Percentiles rank a stretch among this genome's conserved stretches.
phyloP scores from a whole-genome alignment of 2,113 vertebrate genomes.

The Chamaetylas fuelleborni region DNA sequence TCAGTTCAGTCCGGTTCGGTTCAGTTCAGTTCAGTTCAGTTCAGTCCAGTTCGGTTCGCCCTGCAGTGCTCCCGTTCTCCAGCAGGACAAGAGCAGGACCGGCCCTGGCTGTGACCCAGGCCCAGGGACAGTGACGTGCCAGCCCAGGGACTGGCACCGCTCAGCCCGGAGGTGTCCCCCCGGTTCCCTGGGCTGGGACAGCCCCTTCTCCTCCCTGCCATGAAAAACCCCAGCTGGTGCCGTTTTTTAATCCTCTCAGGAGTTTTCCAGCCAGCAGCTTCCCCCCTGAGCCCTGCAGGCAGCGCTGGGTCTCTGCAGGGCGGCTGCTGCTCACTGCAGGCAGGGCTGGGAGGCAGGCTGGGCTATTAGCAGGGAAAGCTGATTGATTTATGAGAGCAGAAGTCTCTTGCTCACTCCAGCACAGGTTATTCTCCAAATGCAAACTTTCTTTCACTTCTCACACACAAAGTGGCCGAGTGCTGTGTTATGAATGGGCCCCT shows the following conservation, averaged over 20 bases:
- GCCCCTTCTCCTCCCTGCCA: not conserved
- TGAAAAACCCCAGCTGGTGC: not conserved
- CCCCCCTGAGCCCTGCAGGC: not conserved
- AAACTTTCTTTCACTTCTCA: slow-evolving; percentile 73
- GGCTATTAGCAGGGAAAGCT: slow-evolving; percentile 70
- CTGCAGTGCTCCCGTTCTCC: not conserved
- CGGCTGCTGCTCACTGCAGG: not conserved
- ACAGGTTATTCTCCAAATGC: slow-evolving; percentile 77
- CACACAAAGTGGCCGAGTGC: slow-evolving; percentile 51
- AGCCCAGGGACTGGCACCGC: not conserved
- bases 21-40: accelerated
- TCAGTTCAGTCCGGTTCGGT: too few relatives aligned
- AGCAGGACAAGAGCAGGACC: not conserved
- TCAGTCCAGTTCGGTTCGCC: not conserved
- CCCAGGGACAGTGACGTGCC: not conserved
- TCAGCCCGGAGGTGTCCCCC: not conserved
- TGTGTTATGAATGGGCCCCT: slow-evolving; percentile 77
- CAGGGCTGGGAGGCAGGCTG: not conserved
- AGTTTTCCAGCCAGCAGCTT: not conserved
- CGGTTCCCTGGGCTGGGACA: not conserved
- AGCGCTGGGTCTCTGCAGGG: not conserved
- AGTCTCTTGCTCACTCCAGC: slow-evolving; percentile 65
- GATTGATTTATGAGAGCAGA: slow-evolving; percentile 77
- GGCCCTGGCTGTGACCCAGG: not conserved
- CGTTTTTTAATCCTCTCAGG: accelerated